Evolutionary conservation across 23 tunicate species (phyloP).

Genomic region (Oikopleura vanhoeffeni): DNA sequence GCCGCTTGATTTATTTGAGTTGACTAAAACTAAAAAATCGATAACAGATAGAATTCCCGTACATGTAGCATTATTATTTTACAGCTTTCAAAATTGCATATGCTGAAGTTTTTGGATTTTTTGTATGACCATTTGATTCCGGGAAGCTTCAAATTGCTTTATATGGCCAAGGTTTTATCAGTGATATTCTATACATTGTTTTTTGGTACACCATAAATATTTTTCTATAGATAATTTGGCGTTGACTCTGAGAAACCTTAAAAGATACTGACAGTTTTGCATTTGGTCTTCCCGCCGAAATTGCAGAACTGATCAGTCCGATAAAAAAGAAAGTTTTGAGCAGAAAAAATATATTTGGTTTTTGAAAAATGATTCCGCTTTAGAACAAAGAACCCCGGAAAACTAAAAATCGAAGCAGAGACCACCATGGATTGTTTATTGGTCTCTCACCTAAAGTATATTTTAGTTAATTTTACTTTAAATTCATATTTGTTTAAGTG

Average conservation of each 20-base stretch:
- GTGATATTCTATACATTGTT: no score
- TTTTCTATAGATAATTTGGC: no score
- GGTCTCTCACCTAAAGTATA: background rate
- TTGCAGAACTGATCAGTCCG: background rate
- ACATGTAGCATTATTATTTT: background rate
- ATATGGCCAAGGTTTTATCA: no score
- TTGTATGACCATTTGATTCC: background rate
- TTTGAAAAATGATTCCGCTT: background rate
- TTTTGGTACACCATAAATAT: no score
- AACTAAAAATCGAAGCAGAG: background rate
- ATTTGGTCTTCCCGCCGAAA: background rate
- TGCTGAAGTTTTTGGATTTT: background rate
- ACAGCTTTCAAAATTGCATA: background rate
- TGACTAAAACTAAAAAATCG: background rate
- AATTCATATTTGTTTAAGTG: no score
- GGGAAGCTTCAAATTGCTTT: background rate
- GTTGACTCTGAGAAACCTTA: no score
- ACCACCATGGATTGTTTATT: background rate
- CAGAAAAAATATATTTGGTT: background rate
- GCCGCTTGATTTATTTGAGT: background rate
- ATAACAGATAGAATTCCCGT: background rate
- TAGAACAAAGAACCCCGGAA: background rate
- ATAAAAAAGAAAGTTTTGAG: background rate
- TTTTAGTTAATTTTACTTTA: no score
- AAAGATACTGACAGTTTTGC: background rate